Evolutionary conservation across 2,797 vertebrate species (phyloP), one percentile per base, ranked within the genome.

Genomic region (Dromococcyx pavoninus): DNA sequence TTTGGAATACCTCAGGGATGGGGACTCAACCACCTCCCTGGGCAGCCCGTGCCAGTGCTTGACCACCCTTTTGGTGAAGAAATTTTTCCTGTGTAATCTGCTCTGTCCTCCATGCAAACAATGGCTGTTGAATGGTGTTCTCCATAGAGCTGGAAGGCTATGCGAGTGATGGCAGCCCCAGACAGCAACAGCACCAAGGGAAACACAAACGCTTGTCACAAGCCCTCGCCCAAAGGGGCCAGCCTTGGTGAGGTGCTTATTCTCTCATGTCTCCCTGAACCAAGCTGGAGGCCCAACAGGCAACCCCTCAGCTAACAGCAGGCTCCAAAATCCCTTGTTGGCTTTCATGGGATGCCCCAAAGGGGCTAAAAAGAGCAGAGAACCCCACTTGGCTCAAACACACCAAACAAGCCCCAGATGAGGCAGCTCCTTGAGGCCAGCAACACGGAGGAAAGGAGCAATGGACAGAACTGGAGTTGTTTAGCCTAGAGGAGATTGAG

Each of bases 311-410:
- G 12, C 51, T 17, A 44, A 30, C 3, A 19, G 37, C 39, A 41
- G 5, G 7, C 17, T 5, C 41, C 27, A 1, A 2, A 21, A 3
- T 7, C 3, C 11, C 17, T 3, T 1, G 4, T 0, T 1, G 33
- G 6, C 7, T 22, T 37, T 23, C 35, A 25, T n/a, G 0, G 9
- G 39, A 14, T 11, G 33, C 19, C 12, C 27, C 14, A 23, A 60
- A 12, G 13, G 18, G 8, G 19, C 17, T 60, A 32, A 57, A 54
- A 18, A 3, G 3, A 19, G 23, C 9, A 6, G 18, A 17, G 17
- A 18, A 41, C 39, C 14, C 39, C 39, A 14, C 39, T 41, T 39
- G 41, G 39, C 39, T 10, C 10, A 41, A 41, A 41, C 14, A 41
- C 39, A 41, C 39, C 39, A 14, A 41, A 41, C 39, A 41, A 14